These are phyloP conservation scores for Hoplodrina ambigua DNA, from an alignment of 2,888 invertebrate genomes.

Conservation along the genomic window DNA sequence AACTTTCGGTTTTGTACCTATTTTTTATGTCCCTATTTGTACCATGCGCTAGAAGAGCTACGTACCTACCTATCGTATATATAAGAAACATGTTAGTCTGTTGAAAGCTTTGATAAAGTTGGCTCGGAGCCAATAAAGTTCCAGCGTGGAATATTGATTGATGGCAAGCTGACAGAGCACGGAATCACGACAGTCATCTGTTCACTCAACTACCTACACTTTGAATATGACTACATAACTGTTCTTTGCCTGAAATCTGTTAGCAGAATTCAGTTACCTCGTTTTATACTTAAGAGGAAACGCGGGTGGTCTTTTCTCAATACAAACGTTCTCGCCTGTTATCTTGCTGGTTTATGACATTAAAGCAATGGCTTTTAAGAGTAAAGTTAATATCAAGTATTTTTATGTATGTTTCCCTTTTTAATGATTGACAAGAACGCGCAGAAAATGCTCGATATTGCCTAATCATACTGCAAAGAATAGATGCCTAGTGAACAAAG, in stretches of 20 bases:
- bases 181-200: slow-evolving; percentile 42
- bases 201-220: slow-evolving; percentile 8
- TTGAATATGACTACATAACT: slow-evolving; percentile 16
- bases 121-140: slow-evolving; percentile 67
- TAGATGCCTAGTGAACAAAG: no score
- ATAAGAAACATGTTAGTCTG: slow-evolving; percentile 18
- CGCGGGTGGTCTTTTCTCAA: no score
- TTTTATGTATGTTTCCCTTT: no score
- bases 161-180: slow-evolving; percentile 56
- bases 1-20: not conserved
- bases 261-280: not conserved
- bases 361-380: no score
- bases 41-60: not conserved
- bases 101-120: slow-evolving; percentile 56
- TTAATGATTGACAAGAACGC: no score
- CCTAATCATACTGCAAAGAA: no score
- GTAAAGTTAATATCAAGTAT: no score
- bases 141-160: slow-evolving; percentile 73
- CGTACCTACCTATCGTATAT: not conserved
- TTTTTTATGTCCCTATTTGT: not conserved
- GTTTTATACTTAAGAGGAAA: not conserved
- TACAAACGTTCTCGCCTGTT: no score
- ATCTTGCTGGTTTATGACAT: no score
- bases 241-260: not conserved
- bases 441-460: no score